These are phyloP conservation scores for Lysiphlebus fabarum DNA, from an alignment of 1,140 invertebrate genomes.

Conservation along the genomic window DNA sequence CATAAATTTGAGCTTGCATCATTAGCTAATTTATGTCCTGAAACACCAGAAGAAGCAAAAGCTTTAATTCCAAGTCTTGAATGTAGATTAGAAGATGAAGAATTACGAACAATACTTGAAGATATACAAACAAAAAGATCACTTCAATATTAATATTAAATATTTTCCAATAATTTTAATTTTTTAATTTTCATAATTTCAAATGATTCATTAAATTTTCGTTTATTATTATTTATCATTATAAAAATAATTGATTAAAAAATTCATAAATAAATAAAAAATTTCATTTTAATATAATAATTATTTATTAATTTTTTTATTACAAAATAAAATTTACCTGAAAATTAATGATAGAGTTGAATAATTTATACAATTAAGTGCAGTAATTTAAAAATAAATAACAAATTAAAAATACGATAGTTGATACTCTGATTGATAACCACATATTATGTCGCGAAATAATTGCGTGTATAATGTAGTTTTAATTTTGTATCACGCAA, in stretches of 20 bases:
- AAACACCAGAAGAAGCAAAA: conserved; percentile 96
- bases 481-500: conserved; percentile 30
- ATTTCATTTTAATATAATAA: no score
- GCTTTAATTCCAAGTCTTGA: conserved; percentile 94
- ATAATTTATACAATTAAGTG: conserved; percentile 24
- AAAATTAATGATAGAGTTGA: neutral
- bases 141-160: conserved; percentile 80
- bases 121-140: conserved; percentile 97
- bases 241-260: conserved; percentile 8
- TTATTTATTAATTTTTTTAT: no score
- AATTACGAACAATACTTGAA: conserved; percentile 88
- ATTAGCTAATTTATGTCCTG: conserved; percentile 95
- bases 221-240: conserved; percentile 11
- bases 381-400: conserved; percentile 4
- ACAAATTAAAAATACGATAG: conserved; percentile 25
- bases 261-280: no score
- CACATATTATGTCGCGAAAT: conserved; percentile 32
- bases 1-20: conserved; percentile 99
- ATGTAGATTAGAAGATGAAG: conserved; percentile 94
- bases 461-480: conserved; percentile 30
- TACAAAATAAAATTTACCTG: neutral
- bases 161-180: neutral
- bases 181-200: conserved; percentile 8
- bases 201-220: neutral
- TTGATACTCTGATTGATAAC: conserved; percentile 35